phyloP scores from a whole-genome alignment of 2,888 invertebrate genomes.

The Yponomeuta cagnagella region DNA sequence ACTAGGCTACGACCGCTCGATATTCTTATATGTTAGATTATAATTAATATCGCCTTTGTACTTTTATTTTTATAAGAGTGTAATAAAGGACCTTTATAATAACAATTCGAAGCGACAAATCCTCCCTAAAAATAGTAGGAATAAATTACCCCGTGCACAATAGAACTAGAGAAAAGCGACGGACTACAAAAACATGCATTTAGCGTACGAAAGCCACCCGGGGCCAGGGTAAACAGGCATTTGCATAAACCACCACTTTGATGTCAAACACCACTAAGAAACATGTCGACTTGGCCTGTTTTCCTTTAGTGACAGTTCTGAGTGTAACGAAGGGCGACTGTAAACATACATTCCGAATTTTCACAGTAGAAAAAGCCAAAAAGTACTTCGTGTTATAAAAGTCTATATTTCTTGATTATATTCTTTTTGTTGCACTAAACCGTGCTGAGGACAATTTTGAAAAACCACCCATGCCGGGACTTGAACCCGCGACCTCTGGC shows the following conservation, averaged over 20 bases:
- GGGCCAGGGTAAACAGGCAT: constrained; percentile 15
- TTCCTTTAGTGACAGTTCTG: not conserved
- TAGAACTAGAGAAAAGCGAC: not conserved
- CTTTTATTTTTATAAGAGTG: no score
- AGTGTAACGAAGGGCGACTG: not conserved
- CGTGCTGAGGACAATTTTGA: no score
- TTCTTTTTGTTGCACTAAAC: no score
- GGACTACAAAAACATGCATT: not conserved
- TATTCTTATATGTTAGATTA: no score
- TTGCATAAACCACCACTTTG: constrained; percentile 27
- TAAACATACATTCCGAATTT: no score
- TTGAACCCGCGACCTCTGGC: no score
- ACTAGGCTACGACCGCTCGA: no score
- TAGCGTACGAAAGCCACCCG: constrained; percentile 11
- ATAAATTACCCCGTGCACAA: not conserved
- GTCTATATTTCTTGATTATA: no score
- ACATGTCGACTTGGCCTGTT: not conserved
- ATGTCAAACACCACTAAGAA: not conserved
- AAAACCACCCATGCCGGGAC: no score
- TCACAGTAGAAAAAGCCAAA: no score
- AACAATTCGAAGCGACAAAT: not conserved
- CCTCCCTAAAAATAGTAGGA: not conserved
- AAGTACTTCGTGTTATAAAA: no score
- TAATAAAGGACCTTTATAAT: not conserved
- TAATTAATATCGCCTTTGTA: no score